A percentile compares a stretch with the other conserved stretches of the same genome.
These are phyloP conservation scores for Peromyscus nudipes DNA, from an alignment of 2,797 vertebrate species.

Conservation along the genomic window DNA sequence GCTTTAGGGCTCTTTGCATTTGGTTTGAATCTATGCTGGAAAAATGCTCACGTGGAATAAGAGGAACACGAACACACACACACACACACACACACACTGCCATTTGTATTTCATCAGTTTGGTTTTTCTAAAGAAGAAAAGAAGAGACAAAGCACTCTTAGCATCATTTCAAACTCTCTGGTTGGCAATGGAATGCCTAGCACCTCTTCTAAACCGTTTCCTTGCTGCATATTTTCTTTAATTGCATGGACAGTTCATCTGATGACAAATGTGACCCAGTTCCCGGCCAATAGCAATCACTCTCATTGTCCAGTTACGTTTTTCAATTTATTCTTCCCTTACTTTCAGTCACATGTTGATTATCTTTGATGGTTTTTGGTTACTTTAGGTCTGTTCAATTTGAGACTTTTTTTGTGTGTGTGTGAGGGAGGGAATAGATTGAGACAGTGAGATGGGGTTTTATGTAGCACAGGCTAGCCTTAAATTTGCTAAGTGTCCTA, in stretches of 20 bases:
- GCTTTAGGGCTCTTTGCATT: neutral
- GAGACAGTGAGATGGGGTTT: neutral
- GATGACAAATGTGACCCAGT: neutral
- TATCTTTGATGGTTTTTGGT: neutral
- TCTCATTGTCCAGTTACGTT: neutral
- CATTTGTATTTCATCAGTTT: neutral
- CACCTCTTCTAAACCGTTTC: neutral
- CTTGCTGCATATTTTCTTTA: neutral
- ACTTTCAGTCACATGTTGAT: neutral
- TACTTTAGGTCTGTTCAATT: neutral
- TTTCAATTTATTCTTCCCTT: neutral
- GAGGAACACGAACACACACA: neutral
- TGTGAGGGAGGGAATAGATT: neutral
- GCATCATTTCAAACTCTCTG: neutral
- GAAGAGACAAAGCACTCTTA: neutral
- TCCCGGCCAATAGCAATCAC: neutral
- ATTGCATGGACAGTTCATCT: neutral
- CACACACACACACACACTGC: neutral
- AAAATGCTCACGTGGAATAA: neutral
- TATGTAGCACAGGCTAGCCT: neutral
- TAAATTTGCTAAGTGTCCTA: neutral
- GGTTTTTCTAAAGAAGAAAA: neutral
- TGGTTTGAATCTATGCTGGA: neutral
- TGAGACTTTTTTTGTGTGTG: neutral
- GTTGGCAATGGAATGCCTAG: neutral